These are phyloP conservation scores for Subacronicta megacephala DNA, from an alignment of 2,888 invertebrate species.

Conservation along the genomic window DNA sequence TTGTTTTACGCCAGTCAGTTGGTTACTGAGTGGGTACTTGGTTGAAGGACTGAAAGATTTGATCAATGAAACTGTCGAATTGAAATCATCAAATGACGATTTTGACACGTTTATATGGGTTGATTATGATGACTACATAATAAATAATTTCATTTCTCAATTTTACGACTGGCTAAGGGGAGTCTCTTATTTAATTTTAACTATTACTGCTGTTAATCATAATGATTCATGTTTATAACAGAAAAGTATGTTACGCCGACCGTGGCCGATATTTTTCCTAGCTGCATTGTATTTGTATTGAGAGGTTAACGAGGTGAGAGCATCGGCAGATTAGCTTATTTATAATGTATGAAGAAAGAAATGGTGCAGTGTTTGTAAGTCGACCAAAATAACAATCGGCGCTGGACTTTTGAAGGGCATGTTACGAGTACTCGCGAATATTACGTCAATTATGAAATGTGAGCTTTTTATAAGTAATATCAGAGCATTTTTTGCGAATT, in stretches of 20 bases:
- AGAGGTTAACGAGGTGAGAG: slow-evolving; percentile 29
- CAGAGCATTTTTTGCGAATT: background rate
- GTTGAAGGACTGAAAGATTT: too few relatives aligned
- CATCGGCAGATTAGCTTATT: slow-evolving; percentile 42
- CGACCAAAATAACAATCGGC: slow-evolving; percentile 46
- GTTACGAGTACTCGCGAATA: slow-evolving; percentile 28
- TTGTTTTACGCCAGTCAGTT: too few relatives aligned
- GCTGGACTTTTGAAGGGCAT: slow-evolving; percentile 48
- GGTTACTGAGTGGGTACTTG: too few relatives aligned
- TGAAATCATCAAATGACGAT: too few relatives aligned
- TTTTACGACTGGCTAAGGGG: too few relatives aligned
- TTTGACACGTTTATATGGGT: too few relatives aligned
- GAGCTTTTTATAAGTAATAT: slow-evolving; percentile 3
- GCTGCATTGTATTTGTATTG: slow-evolving; percentile 32
- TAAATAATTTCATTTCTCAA: too few relatives aligned
- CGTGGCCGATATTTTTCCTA: slow-evolving; percentile 27
- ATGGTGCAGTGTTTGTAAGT: slow-evolving; percentile 28
- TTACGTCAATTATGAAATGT: slow-evolving; percentile 32
- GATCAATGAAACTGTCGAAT: too few relatives aligned
- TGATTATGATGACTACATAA: too few relatives aligned
- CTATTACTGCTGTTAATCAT: too few relatives aligned
- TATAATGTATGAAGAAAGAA: slow-evolving; percentile 38
- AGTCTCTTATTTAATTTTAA: too few relatives aligned
- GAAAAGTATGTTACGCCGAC: slow-evolving; percentile 21
- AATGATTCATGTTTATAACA: slow-evolving; percentile 11